Evolutionary conservation across 2,113 vertebrate genomes (phyloP).

Genomic region (Peromyscus polionotus): DNA sequence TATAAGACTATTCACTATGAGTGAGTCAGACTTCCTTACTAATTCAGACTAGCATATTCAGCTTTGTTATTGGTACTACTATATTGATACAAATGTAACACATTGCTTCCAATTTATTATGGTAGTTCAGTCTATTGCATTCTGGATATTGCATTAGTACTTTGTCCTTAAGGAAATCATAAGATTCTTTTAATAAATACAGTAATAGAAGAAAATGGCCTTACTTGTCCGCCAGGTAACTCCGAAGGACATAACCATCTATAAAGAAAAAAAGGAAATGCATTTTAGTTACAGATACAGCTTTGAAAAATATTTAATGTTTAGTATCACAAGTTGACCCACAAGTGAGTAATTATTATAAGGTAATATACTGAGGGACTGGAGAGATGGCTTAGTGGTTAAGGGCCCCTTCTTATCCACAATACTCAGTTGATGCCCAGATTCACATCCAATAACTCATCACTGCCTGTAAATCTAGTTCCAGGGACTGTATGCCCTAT

Average conservation of each 20-base stretch:
- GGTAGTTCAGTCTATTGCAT: neutral
- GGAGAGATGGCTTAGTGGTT: neutral
- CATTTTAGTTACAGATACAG: conserved; percentile 29
- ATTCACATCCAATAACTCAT: neutral
- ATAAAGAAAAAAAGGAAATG: conserved; percentile 81
- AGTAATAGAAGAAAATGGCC: conserved; percentile 77
- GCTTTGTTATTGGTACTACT: neutral
- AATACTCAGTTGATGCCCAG: neutral
- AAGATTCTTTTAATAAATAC: conserved; percentile 14
- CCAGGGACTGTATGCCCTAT: neutral
- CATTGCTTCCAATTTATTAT: conserved; percentile 29
- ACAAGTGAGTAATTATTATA: neutral
- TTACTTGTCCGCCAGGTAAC: conserved; percentile 91
- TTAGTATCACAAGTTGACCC: conserved; percentile 4
- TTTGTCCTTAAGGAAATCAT: conserved; percentile 3
- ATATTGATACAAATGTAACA: neutral
- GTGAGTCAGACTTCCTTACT: neutral
- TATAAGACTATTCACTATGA: neutral
- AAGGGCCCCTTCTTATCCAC: neutral
- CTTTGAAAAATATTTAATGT: conserved; percentile 51
- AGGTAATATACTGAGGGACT: neutral
- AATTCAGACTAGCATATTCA: neutral
- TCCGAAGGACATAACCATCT: conserved; percentile 94
- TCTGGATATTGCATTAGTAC: conserved; percentile 33
- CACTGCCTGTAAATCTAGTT: neutral